Base-by-base conservation (phyloP, 2,888 invertebrate species). In the Crocallis elinguaria region DNA sequence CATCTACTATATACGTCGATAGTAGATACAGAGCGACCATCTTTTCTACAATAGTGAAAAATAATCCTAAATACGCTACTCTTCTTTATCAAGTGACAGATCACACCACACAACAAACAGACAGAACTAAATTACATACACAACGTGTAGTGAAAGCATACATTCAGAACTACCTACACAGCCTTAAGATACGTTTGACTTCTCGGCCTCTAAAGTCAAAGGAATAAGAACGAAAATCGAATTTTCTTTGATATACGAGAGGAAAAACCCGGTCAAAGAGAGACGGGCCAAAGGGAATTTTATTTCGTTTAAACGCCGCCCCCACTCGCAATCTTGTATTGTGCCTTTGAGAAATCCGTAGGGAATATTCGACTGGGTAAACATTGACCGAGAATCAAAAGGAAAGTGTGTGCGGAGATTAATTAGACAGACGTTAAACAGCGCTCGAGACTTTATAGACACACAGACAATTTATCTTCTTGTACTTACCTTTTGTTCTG, bases 251-350 rank as follows among this genome's bases (percentile, higher is more conserved):
- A 37, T 23, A 49, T 42, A 33, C 16, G 25, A 23, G 27, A 30
- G 33, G 58, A 58, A 63, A 58, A 62, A 43, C 57, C 56, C 35
- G 54, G 42, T 53, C 53, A 53, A 53, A 53, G 48, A 41, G 33
- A 46, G 51, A n/a, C 23, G 19, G 42, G 49, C 53, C 64, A 32
- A 36, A 67, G 69, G 69, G 67, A 71, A 64, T 71, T 70, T 65
- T 65, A 71, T 67, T 71, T 64, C 68, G 50, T 58, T 64, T 66
- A 69, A 64, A 62, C 60, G 58, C 64, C 49, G 36, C 49, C 46
- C 33, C 41, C 54, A 46, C 50, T 62, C 58, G 43, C 53, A 61
- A 58, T 59, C 50, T 61, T 55, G 55, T 46, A 41, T 57, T 52
- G 42, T 45, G 29, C 60, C 60, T 66, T 64, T 66, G 57, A 61